Evolutionary conservation across 2,113 vertebrate genomes (phyloP), one percentile per base, ranked within the genome.

Genomic region (Gallinago paraguaiae): DNA sequence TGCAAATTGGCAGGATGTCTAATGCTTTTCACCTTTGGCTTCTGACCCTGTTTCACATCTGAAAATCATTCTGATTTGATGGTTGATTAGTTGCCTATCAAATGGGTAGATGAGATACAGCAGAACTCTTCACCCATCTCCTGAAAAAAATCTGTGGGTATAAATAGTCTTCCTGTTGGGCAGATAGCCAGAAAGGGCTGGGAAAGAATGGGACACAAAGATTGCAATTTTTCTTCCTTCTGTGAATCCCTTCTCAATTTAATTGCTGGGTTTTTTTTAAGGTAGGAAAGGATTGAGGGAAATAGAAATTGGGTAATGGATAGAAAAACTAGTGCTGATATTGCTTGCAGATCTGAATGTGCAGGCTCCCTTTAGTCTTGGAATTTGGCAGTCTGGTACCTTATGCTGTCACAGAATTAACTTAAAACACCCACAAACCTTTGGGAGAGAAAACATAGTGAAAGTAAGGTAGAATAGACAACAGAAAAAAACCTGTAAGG

Each of bases 391-490:
- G 45, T 60, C 64, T 90, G 45, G 31, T 89, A 65, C 50, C 41
- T 94, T 86, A 63, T 56, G 77, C 46, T 82, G 39, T 48, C 64
- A 80, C 25, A 46, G 82, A 95, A 93, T 90, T 86, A 91, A 72
- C 70, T 89, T 94, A 56, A 92, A 77, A 35, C 37, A 60, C 45
- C 56, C 35, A 50, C 30, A 87, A 63, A 87, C 2, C 12, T 46
- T 84, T 57, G 51, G 50, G 25, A 46, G 31, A 76, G 20, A 82
- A 88, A 88, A 41, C 10, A 11, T 5, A 80, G 80, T 82, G 27
- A 33, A 93, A 85, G 28, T 39, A 90, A 86, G 37, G 37, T 41
- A 86, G 25, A 82, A 27, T 11, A 82, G 48, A 65, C 28, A 79
- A 80, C 43, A 64, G 54, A 72, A 94, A 64, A 70, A 75, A 6